These are phyloP conservation scores for Siphamia tubifer DNA, from an alignment of 2,113 vertebrate species.

Conservation along the genomic window DNA sequence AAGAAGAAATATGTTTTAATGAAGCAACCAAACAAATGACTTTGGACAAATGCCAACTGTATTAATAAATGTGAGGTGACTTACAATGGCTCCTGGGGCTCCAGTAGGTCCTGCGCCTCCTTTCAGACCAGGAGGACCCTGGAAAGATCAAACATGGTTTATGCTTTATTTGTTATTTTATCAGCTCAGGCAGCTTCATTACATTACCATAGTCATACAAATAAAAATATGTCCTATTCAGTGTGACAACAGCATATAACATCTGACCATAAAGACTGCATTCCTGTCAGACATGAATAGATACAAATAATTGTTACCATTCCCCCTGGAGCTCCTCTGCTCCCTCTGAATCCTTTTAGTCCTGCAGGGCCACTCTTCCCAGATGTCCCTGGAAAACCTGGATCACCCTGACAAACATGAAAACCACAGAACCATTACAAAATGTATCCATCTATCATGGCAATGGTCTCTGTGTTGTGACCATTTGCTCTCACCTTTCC, in stretches of 20 bases:
- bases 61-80: slow-evolving; percentile 51
- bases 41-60: not conserved
- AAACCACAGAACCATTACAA: not conserved
- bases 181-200: not conserved
- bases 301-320: slow-evolving; percentile 78
- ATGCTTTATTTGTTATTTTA: not conserved
- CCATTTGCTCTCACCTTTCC: slow-evolving; percentile 84
- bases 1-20: not conserved
- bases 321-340: slow-evolving; percentile 87
- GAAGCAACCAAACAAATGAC: no score
- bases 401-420: slow-evolving; percentile 85
- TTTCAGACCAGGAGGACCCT: slow-evolving; percentile 93
- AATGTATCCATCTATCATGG: not conserved
- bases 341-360: slow-evolving; percentile 91
- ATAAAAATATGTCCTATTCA: no score
- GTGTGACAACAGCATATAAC: no score
- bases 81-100: slow-evolving; percentile 86
- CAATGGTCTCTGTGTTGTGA: not conserved
- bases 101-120: slow-evolving; percentile 91
- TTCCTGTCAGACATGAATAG: not conserved
- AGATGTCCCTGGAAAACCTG: slow-evolving; percentile 84
- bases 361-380: slow-evolving; percentile 93
- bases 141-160: slow-evolving; percentile 14
- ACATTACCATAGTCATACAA: no score
- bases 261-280: no score